A percentile compares a stretch with the other conserved stretches of the same genome.
These are phyloP conservation scores for Pelecanoides urinatrix DNA, from an alignment of 2,113 vertebrate species.

Conservation along the genomic window DNA sequence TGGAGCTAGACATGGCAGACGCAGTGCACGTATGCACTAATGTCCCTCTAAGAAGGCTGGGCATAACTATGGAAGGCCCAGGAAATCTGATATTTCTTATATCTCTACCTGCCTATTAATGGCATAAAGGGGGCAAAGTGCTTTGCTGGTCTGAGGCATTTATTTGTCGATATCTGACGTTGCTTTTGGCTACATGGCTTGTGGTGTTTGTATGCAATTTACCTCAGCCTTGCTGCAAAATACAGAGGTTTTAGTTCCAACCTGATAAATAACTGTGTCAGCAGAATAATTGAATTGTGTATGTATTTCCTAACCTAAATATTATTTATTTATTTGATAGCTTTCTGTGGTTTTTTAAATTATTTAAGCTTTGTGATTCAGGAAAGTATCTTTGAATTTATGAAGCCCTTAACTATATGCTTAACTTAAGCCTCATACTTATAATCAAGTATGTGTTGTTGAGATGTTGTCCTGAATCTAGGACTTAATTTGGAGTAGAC, in stretches of 20 bases:
- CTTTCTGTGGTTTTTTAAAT: background rate
- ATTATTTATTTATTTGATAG: background rate
- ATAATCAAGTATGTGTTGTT: background rate
- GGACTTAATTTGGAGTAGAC: background rate
- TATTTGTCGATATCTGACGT: background rate
- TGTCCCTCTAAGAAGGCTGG: background rate
- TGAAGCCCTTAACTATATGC: background rate
- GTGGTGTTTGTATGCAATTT: background rate
- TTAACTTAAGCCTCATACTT: background rate
- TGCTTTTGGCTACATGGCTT: background rate
- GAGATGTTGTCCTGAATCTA: background rate
- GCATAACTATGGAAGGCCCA: background rate
- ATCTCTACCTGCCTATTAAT: background rate
- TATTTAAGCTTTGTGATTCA: background rate
- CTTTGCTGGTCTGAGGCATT: background rate
- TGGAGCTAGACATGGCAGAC: background rate
- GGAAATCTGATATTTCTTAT: background rate
- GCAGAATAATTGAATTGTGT: background rate
- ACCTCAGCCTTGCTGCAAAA: background rate
- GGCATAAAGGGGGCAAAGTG: background rate
- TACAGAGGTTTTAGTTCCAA: background rate
- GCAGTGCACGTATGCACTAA: accelerated
- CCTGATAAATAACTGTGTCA: background rate
- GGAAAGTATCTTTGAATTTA: background rate
- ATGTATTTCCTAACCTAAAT: background rate